Evolutionary conservation across 2,797 vertebrate genomes (phyloP).

Genomic region (Hirundo rustica): DNA sequence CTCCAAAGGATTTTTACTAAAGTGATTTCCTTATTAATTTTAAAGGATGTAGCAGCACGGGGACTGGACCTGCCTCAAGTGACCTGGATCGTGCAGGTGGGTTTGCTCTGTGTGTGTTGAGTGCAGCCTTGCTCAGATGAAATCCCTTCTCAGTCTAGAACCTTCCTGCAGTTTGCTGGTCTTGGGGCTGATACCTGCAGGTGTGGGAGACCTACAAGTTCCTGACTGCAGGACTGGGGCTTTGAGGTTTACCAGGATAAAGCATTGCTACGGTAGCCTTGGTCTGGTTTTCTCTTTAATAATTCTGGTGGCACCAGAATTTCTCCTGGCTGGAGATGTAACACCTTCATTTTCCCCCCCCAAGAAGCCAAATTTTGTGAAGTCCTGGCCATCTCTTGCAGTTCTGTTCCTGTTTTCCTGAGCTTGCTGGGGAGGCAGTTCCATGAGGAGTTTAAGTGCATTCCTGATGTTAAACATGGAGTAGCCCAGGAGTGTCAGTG

Average conservation of each 20-base stretch:
- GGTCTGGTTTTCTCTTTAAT: not conserved
- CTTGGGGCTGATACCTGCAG: not conserved
- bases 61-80: slow-evolving; percentile 92
- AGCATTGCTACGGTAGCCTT: not conserved
- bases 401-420: not conserved
- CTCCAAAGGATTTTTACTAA: not conserved
- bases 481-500: not conserved
- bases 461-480: not conserved
- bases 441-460: not conserved
- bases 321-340: not conserved
- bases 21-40: slow-evolving; percentile 34
- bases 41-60: slow-evolving; percentile 92
- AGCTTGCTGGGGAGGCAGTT: not conserved
- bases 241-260: not conserved
- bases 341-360: not conserved
- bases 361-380: not conserved
- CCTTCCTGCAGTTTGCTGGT: not conserved
- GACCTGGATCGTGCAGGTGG: slow-evolving; percentile 94
- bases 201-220: not conserved
- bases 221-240: not conserved
- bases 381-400: not conserved
- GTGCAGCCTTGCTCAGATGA: not conserved
- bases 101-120: not conserved
- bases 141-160: not conserved
- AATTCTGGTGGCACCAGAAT: not conserved